A percentile compares a stretch with the other conserved stretches of the same genome.
Conservation (phyloP, 2,888 invertebrate genomes). For the Nipponacmea schrenckii region DNA sequence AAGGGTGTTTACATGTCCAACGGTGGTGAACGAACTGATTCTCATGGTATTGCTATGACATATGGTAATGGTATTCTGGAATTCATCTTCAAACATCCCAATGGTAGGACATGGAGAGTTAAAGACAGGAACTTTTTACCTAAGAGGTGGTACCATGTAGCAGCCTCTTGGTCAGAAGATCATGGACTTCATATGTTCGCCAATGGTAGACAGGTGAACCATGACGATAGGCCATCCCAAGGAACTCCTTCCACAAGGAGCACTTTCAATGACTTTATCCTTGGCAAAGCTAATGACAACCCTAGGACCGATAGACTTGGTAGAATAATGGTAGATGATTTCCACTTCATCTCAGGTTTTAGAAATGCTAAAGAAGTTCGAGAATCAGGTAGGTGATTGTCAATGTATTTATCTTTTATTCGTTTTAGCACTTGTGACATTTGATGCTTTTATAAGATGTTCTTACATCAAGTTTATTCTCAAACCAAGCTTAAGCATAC, state of each 20-base stretch:
- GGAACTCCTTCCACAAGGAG: conserved; percentile 19
- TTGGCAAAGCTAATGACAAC: conserved; percentile 61
- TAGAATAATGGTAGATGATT: conserved; percentile 60
- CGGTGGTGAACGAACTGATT: conserved; percentile 57
- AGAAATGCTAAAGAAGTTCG: conserved; percentile 45
- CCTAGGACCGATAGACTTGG: conserved; percentile 35
- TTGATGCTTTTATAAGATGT: too few species aligned
- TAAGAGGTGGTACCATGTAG: conserved; percentile 63
- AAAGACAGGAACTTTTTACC: conserved; percentile 45
- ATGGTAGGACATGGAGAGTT: conserved; percentile 58
- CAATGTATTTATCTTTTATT: neutral
- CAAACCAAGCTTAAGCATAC: too few species aligned
- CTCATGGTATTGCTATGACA: conserved; percentile 64
- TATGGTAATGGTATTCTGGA: conserved; percentile 56
- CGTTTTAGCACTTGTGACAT: too few species aligned
- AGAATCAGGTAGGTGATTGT: conserved; percentile 50
- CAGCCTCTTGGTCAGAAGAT: conserved; percentile 54
- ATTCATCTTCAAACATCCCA: conserved; percentile 57
- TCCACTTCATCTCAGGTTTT: conserved; percentile 57
- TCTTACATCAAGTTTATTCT: too few species aligned
- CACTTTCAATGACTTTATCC: conserved; percentile 51
- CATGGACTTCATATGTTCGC: conserved; percentile 53
- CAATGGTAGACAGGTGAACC: conserved; percentile 53
- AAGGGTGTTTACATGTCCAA: conserved; percentile 62
- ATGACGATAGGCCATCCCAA: conserved; percentile 23